Evolutionary conservation across 2,888 invertebrate species (phyloP).

Genomic region (Drosophila formosana): DNA sequence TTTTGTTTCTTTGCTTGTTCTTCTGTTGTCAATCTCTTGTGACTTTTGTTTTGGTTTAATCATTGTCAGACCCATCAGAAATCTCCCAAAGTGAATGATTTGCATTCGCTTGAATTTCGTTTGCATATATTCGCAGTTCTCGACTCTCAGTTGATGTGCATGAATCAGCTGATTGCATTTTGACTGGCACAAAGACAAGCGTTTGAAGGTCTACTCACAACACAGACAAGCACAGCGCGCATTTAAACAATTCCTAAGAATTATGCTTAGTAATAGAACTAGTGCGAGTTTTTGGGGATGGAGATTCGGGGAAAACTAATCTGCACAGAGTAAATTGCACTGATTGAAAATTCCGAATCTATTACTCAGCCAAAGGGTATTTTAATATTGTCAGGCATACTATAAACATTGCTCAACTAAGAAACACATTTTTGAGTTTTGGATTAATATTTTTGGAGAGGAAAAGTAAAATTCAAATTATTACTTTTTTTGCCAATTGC

Average conservation of each 20-base stretch:
- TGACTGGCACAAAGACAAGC: slow-evolving; percentile 43
- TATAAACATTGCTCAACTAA: too few species aligned
- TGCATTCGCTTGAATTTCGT: slow-evolving; percentile 35
- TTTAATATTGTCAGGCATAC: neutral
- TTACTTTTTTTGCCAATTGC: too few species aligned
- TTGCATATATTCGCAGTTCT: neutral
- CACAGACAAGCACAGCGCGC: neutral
- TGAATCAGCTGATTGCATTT: slow-evolving; percentile 55
- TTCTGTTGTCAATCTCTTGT: slow-evolving; percentile 56
- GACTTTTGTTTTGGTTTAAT: slow-evolving; percentile 54
- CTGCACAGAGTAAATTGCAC: neutral
- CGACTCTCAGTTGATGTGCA: slow-evolving; percentile 9
- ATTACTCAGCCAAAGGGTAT: neutral
- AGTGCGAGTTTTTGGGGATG: neutral
- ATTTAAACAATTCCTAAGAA: slow-evolving; percentile 9
- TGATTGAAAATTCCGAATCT: neutral
- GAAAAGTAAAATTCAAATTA: too few species aligned
- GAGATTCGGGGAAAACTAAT: slow-evolving; percentile 3
- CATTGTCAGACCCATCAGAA: slow-evolving; percentile 48
- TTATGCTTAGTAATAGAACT: slow-evolving; percentile 16
- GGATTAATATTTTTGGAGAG: too few species aligned
- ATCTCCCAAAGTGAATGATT: slow-evolving; percentile 46
- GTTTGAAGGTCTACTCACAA: slow-evolving; percentile 46
- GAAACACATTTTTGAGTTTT: too few species aligned
- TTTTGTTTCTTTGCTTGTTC: slow-evolving; percentile 3